phyloP scores from a whole-genome alignment of 2,113 vertebrate genomes.

The Riparia riparia region DNA sequence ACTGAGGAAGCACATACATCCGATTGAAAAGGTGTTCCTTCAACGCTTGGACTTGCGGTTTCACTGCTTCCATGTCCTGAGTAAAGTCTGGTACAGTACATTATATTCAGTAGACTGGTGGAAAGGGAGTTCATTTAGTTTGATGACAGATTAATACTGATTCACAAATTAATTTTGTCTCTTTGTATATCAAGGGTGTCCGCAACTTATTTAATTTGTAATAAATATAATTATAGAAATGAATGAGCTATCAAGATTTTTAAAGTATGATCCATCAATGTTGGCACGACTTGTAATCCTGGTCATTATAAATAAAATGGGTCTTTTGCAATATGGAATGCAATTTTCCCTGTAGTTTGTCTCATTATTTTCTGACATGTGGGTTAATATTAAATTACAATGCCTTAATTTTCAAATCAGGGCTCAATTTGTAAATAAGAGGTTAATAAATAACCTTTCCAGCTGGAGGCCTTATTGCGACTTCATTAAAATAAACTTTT shows the following conservation, averaged over 20 bases:
- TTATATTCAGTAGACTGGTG: constrained; percentile 59
- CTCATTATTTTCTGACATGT: constrained; percentile 83
- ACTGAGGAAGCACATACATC: neutral
- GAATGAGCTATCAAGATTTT: constrained; percentile 89
- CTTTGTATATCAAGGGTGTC: constrained; percentile 81
- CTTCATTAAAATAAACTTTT: constrained; percentile 60
- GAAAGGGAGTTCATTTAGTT: constrained; percentile 73
- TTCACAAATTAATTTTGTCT: constrained; percentile 86
- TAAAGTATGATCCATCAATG: constrained; percentile 88
- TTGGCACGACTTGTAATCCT: constrained; percentile 79
- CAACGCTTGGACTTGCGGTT: neutral
- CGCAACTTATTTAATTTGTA: constrained; percentile 84
- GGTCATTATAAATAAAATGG: constrained; percentile 84
- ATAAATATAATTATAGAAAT: constrained; percentile 90
- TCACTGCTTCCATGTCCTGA: neutral
- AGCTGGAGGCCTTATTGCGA: constrained; percentile 69
- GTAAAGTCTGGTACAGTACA: constrained; percentile 5
- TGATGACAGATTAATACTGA: constrained; percentile 83
- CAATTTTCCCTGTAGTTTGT: constrained; percentile 80
- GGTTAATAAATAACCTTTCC: constrained; percentile 80
- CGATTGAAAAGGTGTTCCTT: neutral
- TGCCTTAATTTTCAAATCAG: constrained; percentile 81
- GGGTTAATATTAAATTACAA: constrained; percentile 83
- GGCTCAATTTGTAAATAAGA: constrained; percentile 82
- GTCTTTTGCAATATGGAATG: constrained; percentile 82